Percentiles rank a stretch among this genome's conserved stretches.
Evolutionary conservation across 1,140 invertebrate species (phyloP).

Genomic region (Sycophaga agraensis): DNA sequence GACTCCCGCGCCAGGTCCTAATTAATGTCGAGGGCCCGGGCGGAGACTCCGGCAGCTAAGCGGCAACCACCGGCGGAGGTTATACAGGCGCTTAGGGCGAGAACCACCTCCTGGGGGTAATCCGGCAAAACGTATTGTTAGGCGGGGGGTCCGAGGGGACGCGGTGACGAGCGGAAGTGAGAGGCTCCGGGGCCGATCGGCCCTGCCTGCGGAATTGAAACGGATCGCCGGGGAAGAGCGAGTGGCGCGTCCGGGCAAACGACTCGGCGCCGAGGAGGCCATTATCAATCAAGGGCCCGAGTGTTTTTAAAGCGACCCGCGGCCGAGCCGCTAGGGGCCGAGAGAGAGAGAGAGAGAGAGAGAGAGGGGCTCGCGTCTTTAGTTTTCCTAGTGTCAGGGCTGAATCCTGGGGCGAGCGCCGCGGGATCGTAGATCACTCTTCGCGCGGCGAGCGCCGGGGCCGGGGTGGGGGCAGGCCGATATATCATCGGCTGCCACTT

Average conservation of each 20-base stretch:
- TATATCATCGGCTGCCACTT: slow-evolving; percentile 41
- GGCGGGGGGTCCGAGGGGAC: too few species aligned
- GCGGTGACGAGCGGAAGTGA: too few species aligned
- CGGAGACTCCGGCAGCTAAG: too few species aligned
- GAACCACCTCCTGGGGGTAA: too few species aligned
- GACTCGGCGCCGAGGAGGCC: not conserved
- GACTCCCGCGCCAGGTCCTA: slow-evolving; percentile 1
- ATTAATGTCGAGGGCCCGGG: slow-evolving; percentile 2
- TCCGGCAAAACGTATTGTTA: too few species aligned
- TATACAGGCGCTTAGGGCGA: too few species aligned
- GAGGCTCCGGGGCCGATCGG: not conserved
- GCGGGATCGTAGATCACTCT: slow-evolving; percentile 19
- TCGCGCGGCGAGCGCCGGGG: slow-evolving; percentile 2
- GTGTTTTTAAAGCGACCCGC: not conserved
- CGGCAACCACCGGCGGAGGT: too few species aligned
- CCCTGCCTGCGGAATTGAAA: not conserved
- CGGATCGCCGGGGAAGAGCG: not conserved
- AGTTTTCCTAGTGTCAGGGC: not conserved
- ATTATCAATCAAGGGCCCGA: not conserved
- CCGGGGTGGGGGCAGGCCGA: slow-evolving; percentile 23
- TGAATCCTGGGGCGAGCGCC: not conserved
- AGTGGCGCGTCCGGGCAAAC: not conserved
- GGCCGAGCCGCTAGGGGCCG: too few species aligned
- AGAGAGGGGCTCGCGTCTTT: too few species aligned
- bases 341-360: too few species aligned